Base-by-base conservation (phyloP, 2,797 vertebrate species). In the Vireo griseus region DNA sequence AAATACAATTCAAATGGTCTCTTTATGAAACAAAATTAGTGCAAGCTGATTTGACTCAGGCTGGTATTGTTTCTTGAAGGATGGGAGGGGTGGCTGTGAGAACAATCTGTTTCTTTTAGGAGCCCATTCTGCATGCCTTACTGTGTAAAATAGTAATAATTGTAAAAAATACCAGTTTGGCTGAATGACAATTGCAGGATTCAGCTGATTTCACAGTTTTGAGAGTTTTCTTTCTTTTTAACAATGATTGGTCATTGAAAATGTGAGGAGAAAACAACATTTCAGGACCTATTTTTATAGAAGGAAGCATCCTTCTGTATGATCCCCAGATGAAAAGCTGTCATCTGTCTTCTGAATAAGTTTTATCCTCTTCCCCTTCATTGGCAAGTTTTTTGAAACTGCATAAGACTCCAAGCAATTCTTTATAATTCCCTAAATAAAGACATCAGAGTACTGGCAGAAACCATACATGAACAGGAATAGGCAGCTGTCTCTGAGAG, bases 371-470 rank as follows among this genome's bases (percentile, higher is more conserved):
- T 77, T 87, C 80, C 87, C 82, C 79, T 97, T 97, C 97, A 91
- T 82, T 92, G 88, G 85, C 79, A 94, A 95, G 88, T 86, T 97
- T 97, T 97, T 83, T 97, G 86, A 97, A 97, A 97, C 91, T 90
- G 95, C 86, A 96, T 97, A 98, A 97, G 95, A 96, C 94, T 97
- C 74, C 87, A 97, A 97, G 87, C 92, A 95, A 97, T 97, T 97
- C 96, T 97, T 97, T 97, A 95, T 96, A 97, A 97, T 94, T 97
- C 95, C 54, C 93, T 96, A 98, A 98, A 98, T 98, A 97, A 98
- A 98, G 96, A 97, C 95, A 96, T 97, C 96, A 96, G 90, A 96
- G 92, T 96, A 95, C 94, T 96, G 94, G 96, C 76, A 96, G 96
- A 97, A 96, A 93, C 65, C 42, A 76, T 96, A 83, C 77, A 94